phyloP scores from a whole-genome alignment of 2,888 invertebrate genomes.

The Bursaphelenchus okinawaensis region DNA sequence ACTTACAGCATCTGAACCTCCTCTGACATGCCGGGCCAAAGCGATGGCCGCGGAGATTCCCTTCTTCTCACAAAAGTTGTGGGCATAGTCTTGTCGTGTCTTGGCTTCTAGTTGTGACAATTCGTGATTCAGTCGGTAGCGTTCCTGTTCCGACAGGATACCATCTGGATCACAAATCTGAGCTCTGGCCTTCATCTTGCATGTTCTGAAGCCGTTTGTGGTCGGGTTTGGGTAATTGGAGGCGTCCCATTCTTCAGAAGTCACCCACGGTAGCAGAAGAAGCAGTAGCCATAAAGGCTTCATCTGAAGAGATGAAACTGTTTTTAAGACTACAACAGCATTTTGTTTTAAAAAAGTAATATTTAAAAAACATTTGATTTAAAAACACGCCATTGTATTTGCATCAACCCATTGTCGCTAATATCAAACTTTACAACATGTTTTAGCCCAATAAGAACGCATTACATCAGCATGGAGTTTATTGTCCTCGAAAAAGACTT shows the following conservation, averaged over 20 bases:
- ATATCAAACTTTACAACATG: no score
- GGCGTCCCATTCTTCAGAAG: conserved; percentile 42
- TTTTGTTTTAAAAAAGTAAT: background rate
- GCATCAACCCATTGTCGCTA: no score
- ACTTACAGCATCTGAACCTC: conserved; percentile 39
- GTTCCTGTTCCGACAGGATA: conserved; percentile 39
- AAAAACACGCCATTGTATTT: no score
- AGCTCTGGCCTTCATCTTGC: conserved; percentile 35
- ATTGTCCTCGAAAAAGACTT: background rate
- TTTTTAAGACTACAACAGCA: background rate
- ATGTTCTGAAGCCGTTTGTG: conserved; percentile 18
- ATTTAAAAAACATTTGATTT: background rate
- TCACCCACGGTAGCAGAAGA: background rate
- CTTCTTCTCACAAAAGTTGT: conserved; percentile 50
- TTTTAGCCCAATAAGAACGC: no score
- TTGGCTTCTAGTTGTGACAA: conserved; percentile 42
- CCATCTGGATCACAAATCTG: conserved; percentile 53
- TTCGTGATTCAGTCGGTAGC: conserved; percentile 50
- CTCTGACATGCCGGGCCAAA: conserved; percentile 42
- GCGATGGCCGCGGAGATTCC: conserved; percentile 51
- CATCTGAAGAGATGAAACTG: background rate
- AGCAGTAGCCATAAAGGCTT: conserved; percentile 13
- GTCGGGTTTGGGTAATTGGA: conserved; percentile 48
- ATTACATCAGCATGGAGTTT: no score
- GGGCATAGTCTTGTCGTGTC: conserved; percentile 43